These are phyloP conservation scores for Acleris laterana DNA, from an alignment of 2,888 invertebrate species.

Conservation along the genomic window DNA sequence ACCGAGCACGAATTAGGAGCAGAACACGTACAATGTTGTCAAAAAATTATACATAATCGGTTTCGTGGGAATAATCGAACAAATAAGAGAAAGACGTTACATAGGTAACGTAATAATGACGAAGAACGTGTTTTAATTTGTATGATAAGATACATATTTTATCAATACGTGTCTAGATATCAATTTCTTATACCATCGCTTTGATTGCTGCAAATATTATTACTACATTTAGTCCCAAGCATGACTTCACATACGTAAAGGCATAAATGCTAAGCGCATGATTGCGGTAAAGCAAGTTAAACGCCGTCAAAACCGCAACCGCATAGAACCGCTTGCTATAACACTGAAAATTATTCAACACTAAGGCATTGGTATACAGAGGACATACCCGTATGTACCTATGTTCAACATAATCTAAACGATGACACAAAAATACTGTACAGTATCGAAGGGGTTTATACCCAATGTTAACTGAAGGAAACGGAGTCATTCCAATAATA, in stretches of 20 bases:
- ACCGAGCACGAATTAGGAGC: slow-evolving; percentile 68
- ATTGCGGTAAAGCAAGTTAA: slow-evolving; percentile 32
- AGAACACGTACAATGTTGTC: slow-evolving; percentile 59
- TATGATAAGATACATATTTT: background rate
- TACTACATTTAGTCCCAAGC: too few relatives aligned
- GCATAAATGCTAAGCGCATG: slow-evolving; percentile 30
- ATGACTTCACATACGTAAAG: too few relatives aligned
- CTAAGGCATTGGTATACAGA: slow-evolving; percentile 1
- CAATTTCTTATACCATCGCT: too few relatives aligned
- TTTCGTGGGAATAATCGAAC: slow-evolving; percentile 28
- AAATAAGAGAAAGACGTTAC: slow-evolving; percentile 30
- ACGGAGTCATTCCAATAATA: too few relatives aligned
- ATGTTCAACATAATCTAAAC: too few relatives aligned
- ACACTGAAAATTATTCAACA: slow-evolving; percentile 22
- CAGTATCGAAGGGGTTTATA: too few relatives aligned
- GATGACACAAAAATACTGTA: too few relatives aligned
- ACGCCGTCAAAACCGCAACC: slow-evolving; percentile 36
- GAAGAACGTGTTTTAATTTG: slow-evolving; percentile 14
- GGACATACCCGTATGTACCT: background rate
- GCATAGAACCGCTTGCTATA: slow-evolving; percentile 32
- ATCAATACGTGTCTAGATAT: too few relatives aligned
- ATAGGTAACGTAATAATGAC: slow-evolving; percentile 15
- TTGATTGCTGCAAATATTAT: too few relatives aligned
- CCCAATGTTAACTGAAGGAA: too few relatives aligned
- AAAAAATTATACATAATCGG: slow-evolving; percentile 36